phyloP scores from a whole-genome alignment of 2,888 invertebrate genomes.

The Laothoe populi region DNA sequence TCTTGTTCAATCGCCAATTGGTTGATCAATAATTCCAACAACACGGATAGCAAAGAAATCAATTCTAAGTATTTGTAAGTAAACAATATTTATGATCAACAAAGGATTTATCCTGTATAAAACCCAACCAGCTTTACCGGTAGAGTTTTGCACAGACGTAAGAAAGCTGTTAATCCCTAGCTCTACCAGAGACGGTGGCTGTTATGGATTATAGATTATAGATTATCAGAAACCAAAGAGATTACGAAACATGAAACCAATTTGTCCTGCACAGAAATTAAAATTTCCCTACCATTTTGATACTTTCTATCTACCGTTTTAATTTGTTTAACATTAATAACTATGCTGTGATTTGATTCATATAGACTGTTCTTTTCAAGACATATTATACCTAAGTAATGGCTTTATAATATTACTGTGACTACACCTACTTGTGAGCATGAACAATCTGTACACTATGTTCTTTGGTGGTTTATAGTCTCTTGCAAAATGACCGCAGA shows the following conservation, averaged over 20 bases:
- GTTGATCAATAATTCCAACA: neutral
- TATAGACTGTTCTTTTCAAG: no score
- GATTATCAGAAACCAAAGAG: neutral
- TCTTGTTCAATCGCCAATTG: slow-evolving; percentile 47
- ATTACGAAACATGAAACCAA: neutral
- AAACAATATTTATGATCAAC: neutral
- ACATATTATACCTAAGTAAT: no score
- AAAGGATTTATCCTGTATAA: no score
- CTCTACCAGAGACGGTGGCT: neutral
- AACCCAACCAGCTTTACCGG: neutral
- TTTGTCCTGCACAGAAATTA: neutral
- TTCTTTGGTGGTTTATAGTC: no score
- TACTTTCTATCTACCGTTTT: neutral
- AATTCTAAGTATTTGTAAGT: neutral
- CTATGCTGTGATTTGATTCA: no score
- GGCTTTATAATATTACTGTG: no score
- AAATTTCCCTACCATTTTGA: neutral
- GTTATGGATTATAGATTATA: slow-evolving; percentile 8
- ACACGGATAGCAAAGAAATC: neutral
- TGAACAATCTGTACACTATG: no score
- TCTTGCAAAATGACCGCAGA: no score
- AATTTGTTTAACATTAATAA: neutral
- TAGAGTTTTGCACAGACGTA: neutral
- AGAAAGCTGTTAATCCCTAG: neutral
- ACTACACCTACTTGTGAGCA: no score